These are phyloP conservation scores for Sebastes paucispinis DNA, from an alignment of 2,797 vertebrate species.

Conservation along the genomic window DNA sequence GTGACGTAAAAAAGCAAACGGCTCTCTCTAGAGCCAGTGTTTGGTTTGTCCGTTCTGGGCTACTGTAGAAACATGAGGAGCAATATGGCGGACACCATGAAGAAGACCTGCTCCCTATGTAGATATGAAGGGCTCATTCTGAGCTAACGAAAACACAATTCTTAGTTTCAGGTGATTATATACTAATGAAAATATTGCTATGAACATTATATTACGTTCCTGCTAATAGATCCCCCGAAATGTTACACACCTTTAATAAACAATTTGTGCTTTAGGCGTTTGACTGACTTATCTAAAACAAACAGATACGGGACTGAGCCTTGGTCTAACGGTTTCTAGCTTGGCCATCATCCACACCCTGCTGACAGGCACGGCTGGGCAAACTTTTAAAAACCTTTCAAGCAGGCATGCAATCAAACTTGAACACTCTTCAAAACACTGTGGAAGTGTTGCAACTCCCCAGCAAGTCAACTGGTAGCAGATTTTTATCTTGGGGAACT, in stretches of 20 bases:
- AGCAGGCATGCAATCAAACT: constrained; percentile 39
- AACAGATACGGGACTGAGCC: constrained; percentile 1
- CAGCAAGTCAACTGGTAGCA: constrained; percentile 55
- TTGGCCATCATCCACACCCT: constrained; percentile 13
- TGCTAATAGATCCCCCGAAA: too few relatives aligned
- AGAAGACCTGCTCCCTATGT: too few relatives aligned
- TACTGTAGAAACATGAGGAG: too few relatives aligned
- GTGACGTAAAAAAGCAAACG: too few relatives aligned
- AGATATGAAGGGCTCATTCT: too few relatives aligned
- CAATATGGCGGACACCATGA: too few relatives aligned
- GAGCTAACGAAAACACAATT: too few relatives aligned
- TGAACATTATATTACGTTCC: too few relatives aligned
- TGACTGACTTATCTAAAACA: constrained; percentile 27
- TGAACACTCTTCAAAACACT: constrained; percentile 51
- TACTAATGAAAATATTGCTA: too few relatives aligned
- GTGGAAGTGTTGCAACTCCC: constrained; percentile 31
- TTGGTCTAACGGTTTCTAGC: constrained; percentile 14
- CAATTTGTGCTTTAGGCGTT: not conserved
- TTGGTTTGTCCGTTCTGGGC: too few relatives aligned
- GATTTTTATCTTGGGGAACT: constrained; percentile 52
- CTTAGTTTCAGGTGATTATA: too few relatives aligned
- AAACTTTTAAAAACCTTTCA: constrained; percentile 60
- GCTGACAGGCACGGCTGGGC: constrained; percentile 47
- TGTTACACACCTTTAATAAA: constrained; percentile 6
- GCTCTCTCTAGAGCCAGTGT: too few relatives aligned